Percentiles rank a stretch among this genome's conserved stretches.
Conservation (phyloP, 2,888 invertebrate genomes). For the Papilio protenor region DNA sequence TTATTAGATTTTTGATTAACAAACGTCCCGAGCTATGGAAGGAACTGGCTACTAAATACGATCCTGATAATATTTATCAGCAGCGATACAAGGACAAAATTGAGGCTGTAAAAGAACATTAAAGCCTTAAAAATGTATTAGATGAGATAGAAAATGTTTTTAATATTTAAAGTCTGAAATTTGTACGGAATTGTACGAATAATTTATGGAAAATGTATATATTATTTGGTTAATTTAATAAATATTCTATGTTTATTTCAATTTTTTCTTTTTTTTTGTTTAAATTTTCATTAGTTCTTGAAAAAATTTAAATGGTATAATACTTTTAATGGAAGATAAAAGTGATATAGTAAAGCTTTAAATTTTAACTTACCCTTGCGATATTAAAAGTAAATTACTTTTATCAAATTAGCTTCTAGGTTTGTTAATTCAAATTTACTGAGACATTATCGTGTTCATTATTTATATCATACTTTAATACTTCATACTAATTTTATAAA, state of each 20-base stretch:
- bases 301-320: no score
- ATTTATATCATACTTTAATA: not conserved
- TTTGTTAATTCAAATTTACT: not conserved
- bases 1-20: constrained; percentile 87
- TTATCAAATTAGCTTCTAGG: not conserved
- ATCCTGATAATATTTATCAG: constrained; percentile 87
- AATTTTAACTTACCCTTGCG: not conserved
- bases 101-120: constrained; percentile 58
- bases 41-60: constrained; percentile 87
- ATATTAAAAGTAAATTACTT: not conserved
- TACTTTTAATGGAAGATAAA: no score
- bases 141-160: not conserved
- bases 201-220: not conserved
- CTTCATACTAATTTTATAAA: no score
- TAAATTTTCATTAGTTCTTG: not conserved
- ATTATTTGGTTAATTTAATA: not conserved
- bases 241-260: not conserved
- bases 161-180: not conserved
- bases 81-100: constrained; percentile 85
- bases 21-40: constrained; percentile 88
- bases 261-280: not conserved
- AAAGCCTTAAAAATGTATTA: constrained; percentile 3
- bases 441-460: not conserved
- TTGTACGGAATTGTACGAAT: not conserved
- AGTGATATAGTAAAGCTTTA: no score